A percentile compares a stretch with the other conserved stretches of the same genome.
phyloP scores from a whole-genome alignment of 1,140 invertebrate species.

The Trissolcus basalis region DNA sequence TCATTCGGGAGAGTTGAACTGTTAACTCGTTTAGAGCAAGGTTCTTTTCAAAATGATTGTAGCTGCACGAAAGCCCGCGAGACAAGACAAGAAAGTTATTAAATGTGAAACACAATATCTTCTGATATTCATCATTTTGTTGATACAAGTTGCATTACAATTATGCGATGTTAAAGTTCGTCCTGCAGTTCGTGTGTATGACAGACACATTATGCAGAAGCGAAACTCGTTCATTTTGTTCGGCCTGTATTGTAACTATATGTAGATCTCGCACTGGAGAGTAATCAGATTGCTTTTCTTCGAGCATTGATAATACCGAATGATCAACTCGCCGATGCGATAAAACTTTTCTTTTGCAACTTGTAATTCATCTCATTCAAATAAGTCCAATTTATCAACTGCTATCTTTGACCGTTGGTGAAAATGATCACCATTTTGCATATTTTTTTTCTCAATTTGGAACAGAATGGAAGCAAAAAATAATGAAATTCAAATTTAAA shows the following conservation, averaged over 20 bases:
- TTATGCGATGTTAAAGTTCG: conserved; percentile 20
- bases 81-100: no score
- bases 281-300: conserved; percentile 12
- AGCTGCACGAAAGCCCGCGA: no score
- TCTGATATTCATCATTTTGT: conserved; percentile 5
- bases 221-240: conserved; percentile 2
- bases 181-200: not conserved
- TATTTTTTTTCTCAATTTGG: no score
- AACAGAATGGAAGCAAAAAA: no score
- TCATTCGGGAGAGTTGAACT: conserved; percentile 2
- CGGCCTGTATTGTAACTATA: conserved; percentile 2
- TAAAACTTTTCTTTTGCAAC: no score
- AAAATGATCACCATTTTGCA: no score
- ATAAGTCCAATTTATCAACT: no score
- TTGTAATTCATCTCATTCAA: no score
- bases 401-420: no score
- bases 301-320: not conserved
- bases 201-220: no score
- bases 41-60: conserved; percentile 2
- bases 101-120: not conserved
- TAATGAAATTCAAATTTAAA: no score
- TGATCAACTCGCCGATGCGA: not conserved
- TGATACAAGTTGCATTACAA: conserved; percentile 17
- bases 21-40: conserved; percentile 10
- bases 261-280: conserved; percentile 17